Conservation (phyloP, 2,888 invertebrate species). For the Hetaerina titia region DNA sequence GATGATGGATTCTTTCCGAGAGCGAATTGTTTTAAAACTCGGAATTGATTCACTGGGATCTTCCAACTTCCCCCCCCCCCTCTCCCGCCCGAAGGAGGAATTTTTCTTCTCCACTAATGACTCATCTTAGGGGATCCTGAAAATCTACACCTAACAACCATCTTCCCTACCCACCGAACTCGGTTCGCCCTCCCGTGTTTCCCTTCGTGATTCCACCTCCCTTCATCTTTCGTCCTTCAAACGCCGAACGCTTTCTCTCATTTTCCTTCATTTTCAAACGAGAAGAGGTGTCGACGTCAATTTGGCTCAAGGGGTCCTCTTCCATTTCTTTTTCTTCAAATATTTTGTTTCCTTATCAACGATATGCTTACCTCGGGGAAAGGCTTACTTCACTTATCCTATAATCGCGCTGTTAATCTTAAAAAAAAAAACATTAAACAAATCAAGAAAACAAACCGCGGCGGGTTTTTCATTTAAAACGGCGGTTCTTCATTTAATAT, state of each 20-base stretch:
- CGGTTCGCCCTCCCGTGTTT: background rate
- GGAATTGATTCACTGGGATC: background rate
- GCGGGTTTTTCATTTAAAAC: background rate
- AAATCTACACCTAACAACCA: background rate
- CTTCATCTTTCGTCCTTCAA: background rate
- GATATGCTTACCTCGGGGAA: background rate
- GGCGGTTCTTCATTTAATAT: background rate
- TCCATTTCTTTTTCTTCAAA: background rate
- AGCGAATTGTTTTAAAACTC: background rate
- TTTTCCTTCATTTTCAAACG: background rate
- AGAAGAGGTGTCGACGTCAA: conserved; percentile 28
- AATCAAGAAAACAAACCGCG: background rate
- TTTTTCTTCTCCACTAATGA: background rate
- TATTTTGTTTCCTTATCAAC: conserved; percentile 27
- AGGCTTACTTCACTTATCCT: background rate
- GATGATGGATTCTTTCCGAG: background rate
- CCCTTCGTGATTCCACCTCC: background rate
- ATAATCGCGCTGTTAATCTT: background rate
- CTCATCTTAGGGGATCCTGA: background rate
- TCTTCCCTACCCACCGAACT: background rate
- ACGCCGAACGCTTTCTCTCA: background rate
- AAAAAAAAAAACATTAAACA: background rate
- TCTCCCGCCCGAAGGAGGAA: background rate
- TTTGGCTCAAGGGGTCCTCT: background rate
- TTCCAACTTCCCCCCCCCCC: background rate